These are phyloP conservation scores for Brachionus angularis DNA, from an alignment of 1,140 invertebrate species.

Conservation along the genomic window DNA sequence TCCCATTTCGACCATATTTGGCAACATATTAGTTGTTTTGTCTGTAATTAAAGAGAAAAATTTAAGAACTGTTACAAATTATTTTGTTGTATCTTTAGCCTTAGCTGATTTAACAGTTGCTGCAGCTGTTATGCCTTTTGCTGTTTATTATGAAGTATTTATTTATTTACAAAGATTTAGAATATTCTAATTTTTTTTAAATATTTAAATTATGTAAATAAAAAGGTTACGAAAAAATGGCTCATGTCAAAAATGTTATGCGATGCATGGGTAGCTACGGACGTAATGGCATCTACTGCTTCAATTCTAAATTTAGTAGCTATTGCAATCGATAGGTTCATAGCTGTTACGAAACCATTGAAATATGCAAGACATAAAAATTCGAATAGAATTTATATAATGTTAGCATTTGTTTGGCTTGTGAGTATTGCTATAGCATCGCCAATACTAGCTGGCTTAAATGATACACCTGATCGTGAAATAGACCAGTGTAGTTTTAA, in stretches of 20 bases:
- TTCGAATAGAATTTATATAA: conserved; percentile 85
- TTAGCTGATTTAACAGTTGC: conserved; percentile 92
- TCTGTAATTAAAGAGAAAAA: conserved; percentile 77
- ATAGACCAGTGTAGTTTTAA: conserved; percentile 78
- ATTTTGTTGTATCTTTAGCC: conserved; percentile 96
- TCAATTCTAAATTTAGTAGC: conserved; percentile 97
- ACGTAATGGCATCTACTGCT: conserved; percentile 95
- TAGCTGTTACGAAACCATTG: conserved; percentile 95
- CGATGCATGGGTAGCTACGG: conserved; percentile 97
- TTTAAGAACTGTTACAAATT: conserved; percentile 90
- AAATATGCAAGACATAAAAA: conserved; percentile 98
- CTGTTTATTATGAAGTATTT: conserved; percentile 90
- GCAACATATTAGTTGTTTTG: conserved; percentile 90
- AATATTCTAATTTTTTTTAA: neutral
- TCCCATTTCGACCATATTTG: conserved; percentile 86
- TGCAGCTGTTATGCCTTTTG: conserved; percentile 94
- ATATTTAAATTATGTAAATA: neutral
- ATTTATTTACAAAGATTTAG: conserved; percentile 16
- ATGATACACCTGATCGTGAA: conserved; percentile 60
- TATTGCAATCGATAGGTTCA: conserved; percentile 98
- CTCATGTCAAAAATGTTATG: conserved; percentile 81
- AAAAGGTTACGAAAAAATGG: conserved; percentile 62
- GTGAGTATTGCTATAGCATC: conserved; percentile 92
- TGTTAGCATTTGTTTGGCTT: conserved; percentile 91
- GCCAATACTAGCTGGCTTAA: conserved; percentile 90